These are phyloP conservation scores for Athetis lepigone DNA, from an alignment of 2,888 invertebrate species.

Conservation along the genomic window DNA sequence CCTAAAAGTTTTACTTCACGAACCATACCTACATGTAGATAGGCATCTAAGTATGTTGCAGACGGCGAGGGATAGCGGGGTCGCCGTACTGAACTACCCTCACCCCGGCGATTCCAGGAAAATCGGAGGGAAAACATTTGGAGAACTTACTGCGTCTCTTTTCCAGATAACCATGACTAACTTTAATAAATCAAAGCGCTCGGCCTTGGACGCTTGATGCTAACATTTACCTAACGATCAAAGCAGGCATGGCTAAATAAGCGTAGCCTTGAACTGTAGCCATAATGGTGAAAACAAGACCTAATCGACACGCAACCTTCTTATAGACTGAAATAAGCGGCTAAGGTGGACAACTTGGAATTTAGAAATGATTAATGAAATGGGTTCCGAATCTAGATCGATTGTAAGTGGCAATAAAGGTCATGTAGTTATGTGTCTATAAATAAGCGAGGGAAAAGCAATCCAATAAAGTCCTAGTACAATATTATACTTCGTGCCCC, in stretches of 20 bases:
- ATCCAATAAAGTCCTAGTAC: slow-evolving; percentile 59
- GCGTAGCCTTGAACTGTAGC: slow-evolving; percentile 60
- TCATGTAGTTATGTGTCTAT: slow-evolving; percentile 47
- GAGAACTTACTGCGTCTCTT: slow-evolving; percentile 51
- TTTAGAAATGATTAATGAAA: slow-evolving; percentile 49
- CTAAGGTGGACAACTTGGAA: slow-evolving; percentile 50
- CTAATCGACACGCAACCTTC: slow-evolving; percentile 60
- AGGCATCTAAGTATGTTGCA: slow-evolving; percentile 57
- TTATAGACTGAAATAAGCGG: slow-evolving; percentile 39
- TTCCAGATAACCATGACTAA: slow-evolving; percentile 56
- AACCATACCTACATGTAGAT: slow-evolving; percentile 38
- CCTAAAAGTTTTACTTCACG: slow-evolving; percentile 50
- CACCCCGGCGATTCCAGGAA: slow-evolving; percentile 67
- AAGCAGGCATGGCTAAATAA: slow-evolving; percentile 55
- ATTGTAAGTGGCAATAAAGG: slow-evolving; percentile 50
- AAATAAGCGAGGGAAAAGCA: slow-evolving; percentile 55
- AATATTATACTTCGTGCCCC: slow-evolving; percentile 45
- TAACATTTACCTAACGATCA: slow-evolving; percentile 55
- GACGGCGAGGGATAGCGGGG: slow-evolving; percentile 67
- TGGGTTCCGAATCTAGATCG: slow-evolving; percentile 32
- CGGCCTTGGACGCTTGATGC: slow-evolving; percentile 55
- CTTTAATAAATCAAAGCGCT: slow-evolving; percentile 50
- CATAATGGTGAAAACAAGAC: slow-evolving; percentile 55
- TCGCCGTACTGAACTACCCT: slow-evolving; percentile 62
- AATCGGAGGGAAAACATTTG: slow-evolving; percentile 59